Percentiles rank a stretch among this genome's conserved stretches.
Conservation (phyloP, 1,140 invertebrate species). For the Mamestra configurata region DNA sequence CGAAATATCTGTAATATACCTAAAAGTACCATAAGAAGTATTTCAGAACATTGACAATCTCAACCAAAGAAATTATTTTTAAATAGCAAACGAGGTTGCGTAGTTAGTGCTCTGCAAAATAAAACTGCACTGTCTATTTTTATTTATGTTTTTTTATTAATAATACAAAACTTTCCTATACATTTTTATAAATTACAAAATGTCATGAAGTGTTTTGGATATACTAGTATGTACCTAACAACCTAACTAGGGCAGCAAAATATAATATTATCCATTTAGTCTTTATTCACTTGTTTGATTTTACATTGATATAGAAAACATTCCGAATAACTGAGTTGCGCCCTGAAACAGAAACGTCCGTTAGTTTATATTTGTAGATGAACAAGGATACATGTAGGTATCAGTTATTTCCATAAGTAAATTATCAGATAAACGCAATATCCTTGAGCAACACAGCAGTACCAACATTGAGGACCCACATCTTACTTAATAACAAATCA, state of each 20-base stretch:
- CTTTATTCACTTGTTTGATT: constrained; percentile 79
- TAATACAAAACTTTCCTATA: constrained; percentile 75
- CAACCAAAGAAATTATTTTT: too few species aligned
- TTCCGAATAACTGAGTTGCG: constrained; percentile 38
- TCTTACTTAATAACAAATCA: too few species aligned
- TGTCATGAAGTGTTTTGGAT: constrained; percentile 57
- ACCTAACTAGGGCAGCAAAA: constrained; percentile 62
- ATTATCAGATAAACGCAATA: too few species aligned
- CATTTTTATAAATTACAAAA: constrained; percentile 73
- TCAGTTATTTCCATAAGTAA: not conserved
- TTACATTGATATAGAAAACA: constrained; percentile 55
- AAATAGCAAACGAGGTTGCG: too few species aligned
- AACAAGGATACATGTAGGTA: too few species aligned
- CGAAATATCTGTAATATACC: too few species aligned
- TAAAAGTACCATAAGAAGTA: too few species aligned
- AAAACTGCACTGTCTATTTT: constrained; percentile 82
- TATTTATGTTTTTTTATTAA: constrained; percentile 83
- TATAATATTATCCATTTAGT: constrained; percentile 65
- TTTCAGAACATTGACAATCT: too few species aligned
- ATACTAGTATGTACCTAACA: constrained; percentile 56
- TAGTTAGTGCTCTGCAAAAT: constrained; percentile 50
- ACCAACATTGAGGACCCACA: too few species aligned
- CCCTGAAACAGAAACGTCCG: constrained; percentile 40
- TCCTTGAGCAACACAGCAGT: too few species aligned
- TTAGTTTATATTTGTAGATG: not conserved